Evolutionary conservation across 2,797 vertebrate genomes (phyloP).

Genomic region (Coranthus polyacanthus): DNA sequence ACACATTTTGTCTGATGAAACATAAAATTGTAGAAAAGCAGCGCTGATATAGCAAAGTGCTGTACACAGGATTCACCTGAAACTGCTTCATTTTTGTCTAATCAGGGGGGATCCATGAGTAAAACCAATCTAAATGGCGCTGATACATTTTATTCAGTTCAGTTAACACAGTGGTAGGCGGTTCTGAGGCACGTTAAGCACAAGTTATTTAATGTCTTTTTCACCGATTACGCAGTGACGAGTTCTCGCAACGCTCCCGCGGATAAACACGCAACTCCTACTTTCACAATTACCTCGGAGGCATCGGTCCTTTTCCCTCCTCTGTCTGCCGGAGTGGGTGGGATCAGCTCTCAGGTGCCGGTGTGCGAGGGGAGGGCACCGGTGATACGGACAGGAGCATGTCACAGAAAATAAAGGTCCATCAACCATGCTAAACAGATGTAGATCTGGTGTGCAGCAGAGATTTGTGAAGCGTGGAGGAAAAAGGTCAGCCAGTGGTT

Average conservation of each 20-base stretch:
- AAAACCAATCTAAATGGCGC: constrained; percentile 1
- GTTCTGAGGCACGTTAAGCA: too few species aligned
- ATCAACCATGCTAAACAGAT: constrained; percentile 54
- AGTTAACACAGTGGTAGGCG: too few species aligned
- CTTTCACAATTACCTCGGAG: constrained; percentile 47
- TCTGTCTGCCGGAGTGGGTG: constrained; percentile 49
- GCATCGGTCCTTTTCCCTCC: constrained; percentile 15
- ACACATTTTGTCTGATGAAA: not conserved
- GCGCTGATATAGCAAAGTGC: not conserved
- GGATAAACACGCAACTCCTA: constrained; percentile 49
- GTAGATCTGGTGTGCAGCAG: constrained; percentile 23
- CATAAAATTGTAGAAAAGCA: not conserved
- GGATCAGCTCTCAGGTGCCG: constrained; percentile 49
- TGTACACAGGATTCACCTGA: not conserved
- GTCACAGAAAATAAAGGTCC: constrained; percentile 24
- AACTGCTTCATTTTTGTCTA: too few species aligned
- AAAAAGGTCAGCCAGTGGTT: constrained; percentile 67
- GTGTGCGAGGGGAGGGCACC: constrained; percentile 14
- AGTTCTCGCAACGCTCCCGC: constrained; percentile 21
- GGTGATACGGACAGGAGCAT: constrained; percentile 9
- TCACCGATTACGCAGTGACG: constrained; percentile 32
- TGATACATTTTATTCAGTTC: constrained; percentile 5
- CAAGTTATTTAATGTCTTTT: constrained; percentile 34
- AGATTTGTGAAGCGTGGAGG: constrained; percentile 40
- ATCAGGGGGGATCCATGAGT: too few species aligned